Evolutionary conservation across 1,140 invertebrate genomes (phyloP), one percentile per base, ranked within the genome.

Genomic region (Sarcophaga bullata): DNA sequence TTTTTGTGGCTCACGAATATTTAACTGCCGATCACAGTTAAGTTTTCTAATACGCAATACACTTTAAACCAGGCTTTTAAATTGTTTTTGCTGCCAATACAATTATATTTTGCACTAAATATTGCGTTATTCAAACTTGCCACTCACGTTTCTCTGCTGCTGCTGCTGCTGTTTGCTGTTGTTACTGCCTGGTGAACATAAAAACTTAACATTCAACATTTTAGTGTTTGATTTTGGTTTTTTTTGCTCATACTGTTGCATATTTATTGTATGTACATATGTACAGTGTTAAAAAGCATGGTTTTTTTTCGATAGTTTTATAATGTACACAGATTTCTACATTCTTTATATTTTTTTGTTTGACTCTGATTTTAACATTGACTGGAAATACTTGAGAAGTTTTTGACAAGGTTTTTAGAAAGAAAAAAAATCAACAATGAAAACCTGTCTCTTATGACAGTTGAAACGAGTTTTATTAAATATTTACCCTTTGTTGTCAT

Each of bases 191-290:
- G 25, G 25, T 37, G 0, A 68, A 17, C 62, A 68, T 13, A 52
- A 62, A 68, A 68, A 68, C n/a, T 68, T 25, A 68, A 68, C 62
- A 19, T 68, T 19, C 62, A 68, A 68, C 62, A 68, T 68, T 68
- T 68, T 68, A 25, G 62, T 19, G n/a, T 68, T 68, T 68, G 6
- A n/a, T n/a, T n/a, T n/a, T n/a, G n/a, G n/a, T n/a, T n/a, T n/a
- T n/a, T n/a, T n/a, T n/a, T n/a, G n/a, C n/a, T n/a, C n/a, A n/a
- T n/a, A n/a, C n/a, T n/a, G n/a, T n/a, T n/a, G n/a, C n/a, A n/a
- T n/a, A n/a, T n/a, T n/a, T n/a, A n/a, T n/a, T n/a, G n/a, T n/a
- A n/a, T n/a, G n/a, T n/a, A n/a, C n/a, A n/a, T 68, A 15, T 58
- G 6, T 11, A 15, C 5, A 58, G 54, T 15, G n/a, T 13, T 58